These are phyloP conservation scores for Eolophus roseicapilla DNA, from an alignment of 2,113 vertebrate genomes.

Conservation along the genomic window DNA sequence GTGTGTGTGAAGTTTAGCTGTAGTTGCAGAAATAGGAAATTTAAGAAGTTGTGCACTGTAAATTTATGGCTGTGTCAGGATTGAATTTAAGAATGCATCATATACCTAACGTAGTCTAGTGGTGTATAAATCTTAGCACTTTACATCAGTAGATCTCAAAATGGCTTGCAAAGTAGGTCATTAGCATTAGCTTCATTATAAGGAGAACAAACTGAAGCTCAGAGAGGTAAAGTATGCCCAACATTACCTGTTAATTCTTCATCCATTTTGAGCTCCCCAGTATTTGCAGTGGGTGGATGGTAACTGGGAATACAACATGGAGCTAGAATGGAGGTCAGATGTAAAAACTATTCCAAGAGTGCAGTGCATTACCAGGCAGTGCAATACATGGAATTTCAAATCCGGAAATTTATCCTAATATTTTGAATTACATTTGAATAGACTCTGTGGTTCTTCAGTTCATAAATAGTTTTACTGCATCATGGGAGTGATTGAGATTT, in stretches of 20 bases:
- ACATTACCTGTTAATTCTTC: not conserved
- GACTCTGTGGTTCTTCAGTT: not conserved
- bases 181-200: conserved; percentile 19
- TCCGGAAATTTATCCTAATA: not conserved
- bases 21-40: not conserved
- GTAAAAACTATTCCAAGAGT: not conserved
- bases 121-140: not conserved
- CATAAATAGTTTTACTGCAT: not conserved
- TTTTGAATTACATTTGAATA: not conserved
- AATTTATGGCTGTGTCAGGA: not conserved
- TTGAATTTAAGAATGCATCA: not conserved
- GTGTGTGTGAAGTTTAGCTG: not conserved
- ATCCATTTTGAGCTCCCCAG: not conserved
- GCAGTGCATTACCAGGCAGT: not conserved
- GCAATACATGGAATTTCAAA: not conserved
- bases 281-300: not conserved
- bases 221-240: not conserved
- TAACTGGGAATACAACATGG: not conserved
- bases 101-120: not conserved
- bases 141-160: not conserved
- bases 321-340: not conserved
- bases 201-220: not conserved
- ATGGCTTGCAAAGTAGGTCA: conserved; percentile 5
- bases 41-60: not conserved
- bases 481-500: not conserved